A percentile compares a stretch with the other conserved stretches of the same genome.
phyloP scores from a whole-genome alignment of 2,888 invertebrate genomes.

The Prosopocoilus inquinatus region DNA sequence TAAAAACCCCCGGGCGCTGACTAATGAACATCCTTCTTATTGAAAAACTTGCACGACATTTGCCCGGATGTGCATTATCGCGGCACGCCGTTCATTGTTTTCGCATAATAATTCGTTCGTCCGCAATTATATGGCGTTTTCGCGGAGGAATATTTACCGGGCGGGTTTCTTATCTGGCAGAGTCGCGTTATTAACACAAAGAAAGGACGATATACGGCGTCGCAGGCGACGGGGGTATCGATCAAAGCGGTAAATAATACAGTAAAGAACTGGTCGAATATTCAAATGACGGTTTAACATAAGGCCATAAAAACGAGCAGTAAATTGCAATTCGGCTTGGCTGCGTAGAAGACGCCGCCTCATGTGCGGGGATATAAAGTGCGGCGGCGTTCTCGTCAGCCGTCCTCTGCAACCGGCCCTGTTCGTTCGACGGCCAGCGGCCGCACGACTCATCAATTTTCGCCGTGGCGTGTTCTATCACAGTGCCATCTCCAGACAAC shows the following conservation, averaged over 20 bases:
- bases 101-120: too few relatives aligned
- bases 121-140: too few relatives aligned
- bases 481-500: conserved; percentile 54
- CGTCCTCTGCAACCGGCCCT: conserved; percentile 12
- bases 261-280: conserved; percentile 25
- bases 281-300: conserved; percentile 22
- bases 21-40: conserved; percentile 19
- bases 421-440: conserved; percentile 17
- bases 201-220: too few relatives aligned
- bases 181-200: too few relatives aligned
- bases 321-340: conserved; percentile 42
- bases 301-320: conserved; percentile 31
- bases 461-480: conserved; percentile 52
- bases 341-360: conserved; percentile 16
- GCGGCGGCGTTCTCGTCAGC: background rate
- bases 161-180: too few relatives aligned
- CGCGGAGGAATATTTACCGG: too few relatives aligned
- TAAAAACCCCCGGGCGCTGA: conserved; percentile 13
- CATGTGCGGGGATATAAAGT: background rate
- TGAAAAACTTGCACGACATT: conserved; percentile 3
- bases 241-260: conserved; percentile 23
- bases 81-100: too few relatives aligned
- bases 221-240: conserved; percentile 9
- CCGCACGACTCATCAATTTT: conserved; percentile 46
- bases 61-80: background rate